phyloP scores from a whole-genome alignment of 2,888 invertebrate genomes.

The Melikaiella ostensackeni region DNA sequence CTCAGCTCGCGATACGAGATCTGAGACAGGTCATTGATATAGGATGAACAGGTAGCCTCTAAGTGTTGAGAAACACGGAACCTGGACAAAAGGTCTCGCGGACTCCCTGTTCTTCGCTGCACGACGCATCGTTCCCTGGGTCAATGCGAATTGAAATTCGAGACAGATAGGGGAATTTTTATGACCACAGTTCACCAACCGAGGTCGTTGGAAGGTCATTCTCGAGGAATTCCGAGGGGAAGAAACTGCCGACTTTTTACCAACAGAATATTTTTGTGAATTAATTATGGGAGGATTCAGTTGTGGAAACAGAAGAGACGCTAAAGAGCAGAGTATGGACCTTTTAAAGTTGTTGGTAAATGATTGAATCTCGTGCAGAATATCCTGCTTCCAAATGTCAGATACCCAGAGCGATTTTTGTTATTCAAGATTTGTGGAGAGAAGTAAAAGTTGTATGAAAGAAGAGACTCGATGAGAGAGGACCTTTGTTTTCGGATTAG shows the following conservation, averaged over 20 bases:
- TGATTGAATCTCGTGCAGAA: background rate
- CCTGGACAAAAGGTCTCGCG: slow-evolving; percentile 24
- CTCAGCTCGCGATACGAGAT: slow-evolving; percentile 61
- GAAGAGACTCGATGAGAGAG: background rate
- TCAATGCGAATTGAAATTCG: slow-evolving; percentile 31
- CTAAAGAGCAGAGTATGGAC: background rate
- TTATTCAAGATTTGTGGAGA: background rate
- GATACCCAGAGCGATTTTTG: background rate
- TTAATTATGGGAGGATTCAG: background rate
- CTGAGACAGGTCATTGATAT: slow-evolving; percentile 18
- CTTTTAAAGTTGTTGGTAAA: background rate
- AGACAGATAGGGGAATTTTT: slow-evolving; percentile 16
- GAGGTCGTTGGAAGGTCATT: slow-evolving; percentile 18
- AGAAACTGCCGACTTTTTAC: background rate
- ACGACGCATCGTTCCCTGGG: background rate
- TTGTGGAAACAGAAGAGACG: background rate
- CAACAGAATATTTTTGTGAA: background rate
- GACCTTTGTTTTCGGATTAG: background rate
- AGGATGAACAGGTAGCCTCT: background rate
- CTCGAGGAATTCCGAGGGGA: background rate
- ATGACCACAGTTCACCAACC: slow-evolving; percentile 19
- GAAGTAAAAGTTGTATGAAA: background rate
- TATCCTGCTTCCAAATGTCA: background rate
- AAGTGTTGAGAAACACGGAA: slow-evolving; percentile 29
- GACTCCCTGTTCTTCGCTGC: background rate